Conservation (phyloP, 2,113 vertebrate species). For the Penelope pileata region DNA sequence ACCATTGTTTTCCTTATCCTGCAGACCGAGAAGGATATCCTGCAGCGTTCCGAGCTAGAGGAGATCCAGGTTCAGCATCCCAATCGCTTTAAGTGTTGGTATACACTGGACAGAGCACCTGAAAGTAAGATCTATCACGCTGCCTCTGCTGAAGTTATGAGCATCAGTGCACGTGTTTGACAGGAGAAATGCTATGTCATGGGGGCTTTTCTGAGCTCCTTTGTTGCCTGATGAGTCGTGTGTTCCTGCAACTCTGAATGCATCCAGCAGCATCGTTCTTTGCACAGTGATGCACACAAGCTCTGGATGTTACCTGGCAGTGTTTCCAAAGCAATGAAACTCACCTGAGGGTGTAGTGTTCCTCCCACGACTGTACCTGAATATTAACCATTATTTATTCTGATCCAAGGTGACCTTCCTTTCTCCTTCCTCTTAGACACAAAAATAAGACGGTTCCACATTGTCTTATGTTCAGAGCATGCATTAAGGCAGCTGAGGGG, state of each 20-base stretch:
- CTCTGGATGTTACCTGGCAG: background rate
- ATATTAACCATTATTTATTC: background rate
- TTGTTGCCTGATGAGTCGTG: background rate
- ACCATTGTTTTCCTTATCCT: background rate
- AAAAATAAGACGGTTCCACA: background rate
- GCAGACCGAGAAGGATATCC: slow-evolving; percentile 93
- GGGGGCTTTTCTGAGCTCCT: background rate
- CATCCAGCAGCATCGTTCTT: background rate
- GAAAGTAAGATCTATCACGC: slow-evolving; percentile 76
- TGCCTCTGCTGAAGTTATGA: background rate
- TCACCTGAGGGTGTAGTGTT: background rate
- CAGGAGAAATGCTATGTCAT: background rate
- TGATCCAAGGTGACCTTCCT: background rate
- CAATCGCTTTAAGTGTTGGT: slow-evolving; percentile 91
- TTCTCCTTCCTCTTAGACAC: background rate
- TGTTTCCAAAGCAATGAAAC: background rate
- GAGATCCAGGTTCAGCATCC: slow-evolving; percentile 86
- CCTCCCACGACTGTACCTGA: background rate
- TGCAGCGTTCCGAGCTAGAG: slow-evolving; percentile 89
- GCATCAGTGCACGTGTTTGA: background rate
- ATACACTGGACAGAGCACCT: slow-evolving; percentile 88
- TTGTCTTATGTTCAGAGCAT: background rate
- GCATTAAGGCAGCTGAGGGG: background rate
- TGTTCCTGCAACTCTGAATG: background rate
- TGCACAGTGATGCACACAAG: background rate